A percentile compares a stretch with the other conserved stretches of the same genome.
Evolutionary conservation across 2,113 vertebrate genomes (phyloP).

Genomic region (Phalacrocorax carbo): DNA sequence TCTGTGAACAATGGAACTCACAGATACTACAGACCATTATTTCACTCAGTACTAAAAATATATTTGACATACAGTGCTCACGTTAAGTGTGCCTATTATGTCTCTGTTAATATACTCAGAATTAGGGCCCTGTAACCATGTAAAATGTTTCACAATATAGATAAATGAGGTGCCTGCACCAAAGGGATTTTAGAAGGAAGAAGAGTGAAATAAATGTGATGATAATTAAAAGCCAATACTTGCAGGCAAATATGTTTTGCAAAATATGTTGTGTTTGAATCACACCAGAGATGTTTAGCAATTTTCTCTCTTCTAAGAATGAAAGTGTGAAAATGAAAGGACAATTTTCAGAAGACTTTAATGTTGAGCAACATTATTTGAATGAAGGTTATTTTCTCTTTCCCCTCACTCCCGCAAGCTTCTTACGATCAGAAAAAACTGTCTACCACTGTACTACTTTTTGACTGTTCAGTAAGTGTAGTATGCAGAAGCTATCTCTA

Average conservation of each 20-base stretch:
- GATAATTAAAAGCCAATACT: background rate
- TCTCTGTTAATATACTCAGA: background rate
- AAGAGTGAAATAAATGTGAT: background rate
- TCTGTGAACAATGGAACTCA: background rate
- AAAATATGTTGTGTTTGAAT: background rate
- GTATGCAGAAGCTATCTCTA: background rate
- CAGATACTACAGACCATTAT: background rate
- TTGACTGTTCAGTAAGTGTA: background rate
- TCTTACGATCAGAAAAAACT: background rate
- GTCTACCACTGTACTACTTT: background rate
- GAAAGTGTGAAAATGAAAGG: background rate
- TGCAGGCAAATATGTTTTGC: background rate
- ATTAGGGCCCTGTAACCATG: background rate
- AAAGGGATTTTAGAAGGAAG: background rate
- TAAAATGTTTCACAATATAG: background rate
- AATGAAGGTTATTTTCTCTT: background rate
- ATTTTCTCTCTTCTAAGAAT: background rate
- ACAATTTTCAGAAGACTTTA: background rate
- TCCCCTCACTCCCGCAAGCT: background rate
- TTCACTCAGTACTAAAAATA: background rate
- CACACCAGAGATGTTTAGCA: background rate
- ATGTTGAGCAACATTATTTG: background rate
- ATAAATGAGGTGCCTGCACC: background rate
- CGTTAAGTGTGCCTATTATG: rapidly evolving
- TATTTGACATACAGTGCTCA: background rate